A percentile compares a stretch with the other conserved stretches of the same genome.
phyloP scores from a whole-genome alignment of 1,140 invertebrate genomes.

The Brachionus rotundiformis region DNA sequence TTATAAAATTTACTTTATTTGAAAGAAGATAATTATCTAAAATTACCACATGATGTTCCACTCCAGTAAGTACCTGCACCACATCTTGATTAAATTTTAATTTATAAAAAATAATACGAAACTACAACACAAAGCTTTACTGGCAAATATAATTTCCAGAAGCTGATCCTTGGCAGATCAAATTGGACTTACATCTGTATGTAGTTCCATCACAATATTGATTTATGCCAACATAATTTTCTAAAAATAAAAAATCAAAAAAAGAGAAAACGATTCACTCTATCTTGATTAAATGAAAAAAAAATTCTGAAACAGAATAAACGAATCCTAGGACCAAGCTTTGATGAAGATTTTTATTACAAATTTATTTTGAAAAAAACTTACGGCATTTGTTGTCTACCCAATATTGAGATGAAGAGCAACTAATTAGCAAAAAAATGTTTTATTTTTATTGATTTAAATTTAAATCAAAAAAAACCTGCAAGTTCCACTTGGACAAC shows the following conservation, averaged over 20 bases:
- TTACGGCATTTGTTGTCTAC: conserved; percentile 42
- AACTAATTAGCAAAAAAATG: not conserved
- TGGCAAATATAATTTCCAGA: not conserved
- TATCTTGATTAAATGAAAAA: no score
- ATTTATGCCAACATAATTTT: conserved; percentile 12
- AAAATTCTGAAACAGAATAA: no score
- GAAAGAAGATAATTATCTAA: not conserved
- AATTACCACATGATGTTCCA: not conserved
- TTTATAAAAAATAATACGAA: no score
- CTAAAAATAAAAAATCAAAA: not conserved
- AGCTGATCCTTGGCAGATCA: not conserved
- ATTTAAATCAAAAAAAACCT: not conserved
- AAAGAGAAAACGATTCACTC: no score
- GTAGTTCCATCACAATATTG: conserved; percentile 8
- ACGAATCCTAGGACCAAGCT: no score
- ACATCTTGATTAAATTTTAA: not conserved
- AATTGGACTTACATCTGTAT: not conserved
- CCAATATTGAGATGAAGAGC: not conserved
- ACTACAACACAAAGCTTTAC: not conserved
- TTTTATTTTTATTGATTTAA: not conserved
- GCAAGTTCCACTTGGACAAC: not conserved
- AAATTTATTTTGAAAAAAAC: not conserved
- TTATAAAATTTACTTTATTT: not conserved
- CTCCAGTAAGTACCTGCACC: not conserved
- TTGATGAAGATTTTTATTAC: no score